Evolutionary conservation across 2,113 vertebrate species (phyloP).

Genomic region (Zosterops lateralis): DNA sequence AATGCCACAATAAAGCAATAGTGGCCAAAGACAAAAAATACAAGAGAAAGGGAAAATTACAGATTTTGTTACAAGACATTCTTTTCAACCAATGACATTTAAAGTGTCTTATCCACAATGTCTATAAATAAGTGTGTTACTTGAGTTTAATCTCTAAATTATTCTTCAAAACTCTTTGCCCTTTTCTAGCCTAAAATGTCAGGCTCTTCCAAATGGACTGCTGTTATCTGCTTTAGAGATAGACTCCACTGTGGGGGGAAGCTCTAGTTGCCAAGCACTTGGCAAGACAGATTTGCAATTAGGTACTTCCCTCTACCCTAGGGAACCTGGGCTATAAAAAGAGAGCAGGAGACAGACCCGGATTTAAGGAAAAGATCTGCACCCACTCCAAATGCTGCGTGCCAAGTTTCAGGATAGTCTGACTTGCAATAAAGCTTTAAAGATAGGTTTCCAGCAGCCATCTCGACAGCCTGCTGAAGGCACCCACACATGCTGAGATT

Average conservation of each 20-base stretch:
- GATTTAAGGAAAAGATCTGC: not conserved
- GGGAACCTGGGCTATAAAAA: not conserved
- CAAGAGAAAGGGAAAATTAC: not conserved
- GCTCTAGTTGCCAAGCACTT: not conserved
- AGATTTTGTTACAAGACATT: not conserved
- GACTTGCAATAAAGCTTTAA: not conserved
- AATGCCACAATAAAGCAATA: not conserved
- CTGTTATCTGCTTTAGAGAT: not conserved
- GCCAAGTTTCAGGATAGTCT: slow-evolving; percentile 34
- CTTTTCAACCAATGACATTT: not conserved
- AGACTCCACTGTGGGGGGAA: not conserved
- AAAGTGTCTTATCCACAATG: not conserved
- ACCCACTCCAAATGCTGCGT: slow-evolving; percentile 12
- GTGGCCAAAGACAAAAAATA: not conserved
- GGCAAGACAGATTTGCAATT: slow-evolving; percentile 16
- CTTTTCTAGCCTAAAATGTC: not conserved
- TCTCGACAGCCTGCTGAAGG: not conserved
- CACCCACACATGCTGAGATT: not conserved
- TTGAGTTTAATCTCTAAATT: slow-evolving; percentile 8
- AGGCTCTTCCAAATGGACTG: not conserved
- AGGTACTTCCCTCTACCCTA: slow-evolving; percentile 24
- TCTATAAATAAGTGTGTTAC: slow-evolving; percentile 3
- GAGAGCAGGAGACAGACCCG: not conserved
- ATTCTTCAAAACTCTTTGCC: slow-evolving; percentile 21
- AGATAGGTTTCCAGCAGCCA: slow-evolving; percentile 17